Evolutionary conservation across 2,113 vertebrate genomes (phyloP), one percentile per base, ranked within the genome.

Genomic region (Aepyceros melampus): DNA sequence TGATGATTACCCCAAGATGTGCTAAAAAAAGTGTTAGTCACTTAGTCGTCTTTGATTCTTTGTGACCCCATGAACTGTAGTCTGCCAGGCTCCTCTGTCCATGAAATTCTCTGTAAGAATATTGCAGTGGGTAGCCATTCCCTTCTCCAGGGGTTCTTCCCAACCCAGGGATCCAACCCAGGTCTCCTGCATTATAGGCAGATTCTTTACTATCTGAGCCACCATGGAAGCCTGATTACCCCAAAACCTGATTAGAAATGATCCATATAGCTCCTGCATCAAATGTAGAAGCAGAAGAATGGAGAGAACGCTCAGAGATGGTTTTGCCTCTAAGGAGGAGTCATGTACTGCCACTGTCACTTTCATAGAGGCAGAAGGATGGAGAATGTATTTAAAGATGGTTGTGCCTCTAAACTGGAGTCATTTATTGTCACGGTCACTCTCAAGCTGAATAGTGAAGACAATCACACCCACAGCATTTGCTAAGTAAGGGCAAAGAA

Each of bases 391-490:
- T 15, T 85, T 64, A 89, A 94, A 47, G 21, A 33, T 27, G 58
- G 23, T n/a, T 40, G 53, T 92, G 36, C 49, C 67, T 81, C 53
- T 76, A 85, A 91, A 89, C 27, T 86, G 76, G 78, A 88, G 56
- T 55, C 78, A 81, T 17, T 36, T 94, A 76, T 96, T 93, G 25
- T 36, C 12, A 58, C 0, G 0, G 7, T 14, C 74, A 31, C 62
- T 96, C 71, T 92, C 49, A 81, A 91, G 58, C 60, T 53, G 79
- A 95, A 62, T n/a, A 49, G 86, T 85, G 83, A 96, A 96, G 89
- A 82, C 97, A 62, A 79, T 62, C 27, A 92, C 14, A 67, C 91
- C 67, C 82, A 94, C 27, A 88, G 85, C 86, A 76, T 49, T 67
- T 93, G 88, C 84, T 67, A 88, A 84, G 47, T 56, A 94, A 78